Evolutionary conservation across 2,888 invertebrate species (phyloP).

Genomic region (Ommatoiulus sabulosus): DNA sequence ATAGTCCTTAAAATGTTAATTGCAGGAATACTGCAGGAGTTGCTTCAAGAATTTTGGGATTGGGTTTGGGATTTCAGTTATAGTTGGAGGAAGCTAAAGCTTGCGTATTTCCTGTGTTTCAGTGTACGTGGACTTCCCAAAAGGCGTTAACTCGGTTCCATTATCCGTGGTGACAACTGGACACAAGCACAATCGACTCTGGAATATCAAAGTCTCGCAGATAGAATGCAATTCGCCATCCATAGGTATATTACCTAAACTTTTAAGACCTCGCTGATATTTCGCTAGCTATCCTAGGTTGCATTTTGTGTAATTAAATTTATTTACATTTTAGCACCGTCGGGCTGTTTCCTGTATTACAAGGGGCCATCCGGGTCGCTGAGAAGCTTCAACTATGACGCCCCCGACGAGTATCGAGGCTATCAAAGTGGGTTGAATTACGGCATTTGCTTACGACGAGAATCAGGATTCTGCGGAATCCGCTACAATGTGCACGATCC

Average conservation of each 20-base stretch:
- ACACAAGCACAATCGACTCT: slow-evolving; percentile 58
- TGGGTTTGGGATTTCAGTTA: too few relatives aligned
- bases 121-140: slow-evolving; percentile 60
- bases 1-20: too few relatives aligned
- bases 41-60: too few relatives aligned
- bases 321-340: slow-evolving; percentile 57
- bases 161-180: slow-evolving; percentile 60
- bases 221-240: slow-evolving; percentile 60
- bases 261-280: not conserved
- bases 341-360: slow-evolving; percentile 63
- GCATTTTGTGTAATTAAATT: not conserved
- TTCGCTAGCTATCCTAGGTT: not conserved
- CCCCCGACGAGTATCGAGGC: slow-evolving; percentile 56
- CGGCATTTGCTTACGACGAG: slow-evolving; percentile 63
- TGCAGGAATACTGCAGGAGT: too few relatives aligned
- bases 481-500: slow-evolving; percentile 58
- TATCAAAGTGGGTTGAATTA: slow-evolving; percentile 62
- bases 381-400: slow-evolving; percentile 63
- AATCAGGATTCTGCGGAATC: slow-evolving; percentile 62
- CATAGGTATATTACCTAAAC: slow-evolving; percentile 55
- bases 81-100: not conserved
- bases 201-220: slow-evolving; percentile 60
- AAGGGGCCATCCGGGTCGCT: slow-evolving; percentile 61
- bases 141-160: slow-evolving; percentile 60
- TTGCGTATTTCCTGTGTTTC: not conserved